These are phyloP conservation scores for Bufotes viridis DNA, from an alignment of 2,797 vertebrate species.

Conservation along the genomic window DNA sequence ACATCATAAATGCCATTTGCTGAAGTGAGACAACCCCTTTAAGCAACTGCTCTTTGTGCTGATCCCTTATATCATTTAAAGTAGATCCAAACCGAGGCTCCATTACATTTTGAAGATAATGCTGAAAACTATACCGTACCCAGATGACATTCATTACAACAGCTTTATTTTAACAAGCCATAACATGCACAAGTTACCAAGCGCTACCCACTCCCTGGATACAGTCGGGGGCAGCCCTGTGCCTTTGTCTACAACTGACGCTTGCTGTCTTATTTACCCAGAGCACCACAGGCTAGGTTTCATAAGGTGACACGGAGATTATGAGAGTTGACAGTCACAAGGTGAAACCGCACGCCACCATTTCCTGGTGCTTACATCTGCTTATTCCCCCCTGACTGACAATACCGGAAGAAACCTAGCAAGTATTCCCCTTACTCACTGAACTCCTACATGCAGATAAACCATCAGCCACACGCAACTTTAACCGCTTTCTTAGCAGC, in stretches of 20 bases:
- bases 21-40: too few relatives aligned
- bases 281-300: slow-evolving; percentile 21
- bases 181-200: not conserved
- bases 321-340: slow-evolving; percentile 48
- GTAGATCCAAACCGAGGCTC: not conserved
- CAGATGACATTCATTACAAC: not conserved
- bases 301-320: slow-evolving; percentile 37
- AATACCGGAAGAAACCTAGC: not conserved
- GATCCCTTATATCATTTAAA: not conserved
- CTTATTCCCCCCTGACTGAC: slow-evolving; percentile 24
- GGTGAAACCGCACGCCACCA: slow-evolving; percentile 45
- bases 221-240: not conserved
- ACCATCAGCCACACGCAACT: not conserved
- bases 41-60: not conserved
- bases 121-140: not conserved
- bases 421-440: slow-evolving; percentile 4
- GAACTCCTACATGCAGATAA: slow-evolving; percentile 3
- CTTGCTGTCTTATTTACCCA: slow-evolving; percentile 3
- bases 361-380: slow-evolving; percentile 45
- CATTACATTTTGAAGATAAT: not conserved
- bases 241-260: not conserved
- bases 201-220: not conserved
- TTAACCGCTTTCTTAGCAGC: not conserved
- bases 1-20: too few relatives aligned
- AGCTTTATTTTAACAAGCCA: slow-evolving; percentile 13